Evolutionary conservation across 2,888 invertebrate species (phyloP), one percentile per base, ranked within the genome.

Genomic region (Drosophila villosipedis): DNA sequence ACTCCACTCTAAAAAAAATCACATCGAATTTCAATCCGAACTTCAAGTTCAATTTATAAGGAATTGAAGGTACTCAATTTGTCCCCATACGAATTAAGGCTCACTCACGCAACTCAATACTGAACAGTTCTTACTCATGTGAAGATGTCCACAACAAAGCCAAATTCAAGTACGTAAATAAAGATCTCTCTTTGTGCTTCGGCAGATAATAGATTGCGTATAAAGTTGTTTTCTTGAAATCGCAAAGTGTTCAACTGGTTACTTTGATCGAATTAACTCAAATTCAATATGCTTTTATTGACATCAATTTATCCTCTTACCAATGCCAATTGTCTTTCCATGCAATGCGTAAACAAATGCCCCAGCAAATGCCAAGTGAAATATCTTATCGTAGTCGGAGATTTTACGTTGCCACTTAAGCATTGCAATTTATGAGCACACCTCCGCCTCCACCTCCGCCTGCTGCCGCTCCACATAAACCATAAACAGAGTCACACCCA

Each of bases 391-490:
- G 64, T 55, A 70, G 60, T 71, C 81, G 64, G 35, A 53, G 78
- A 82, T 73, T 84, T 73, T 62, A 78, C 73, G 71, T 53, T 74
- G 70, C 78, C 76, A 49, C 78, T 87, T 84, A 84, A 78, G 78
- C 84, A 82, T 84, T 84, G 73, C 76, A 74, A 75, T 75, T 80
- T 80, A 62, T 66, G 60, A 43, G 37, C 53, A 49, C 52, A 25
- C 39, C 53, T 14, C 25, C 28, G n/a, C 37, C 53, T 14, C 25
- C 47, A 6, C 19, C n/a, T 30, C 37, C 30, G 6, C 19, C n/a
- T 30, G 37, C 37, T 22, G 7, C n/a, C 22, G 28, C 16, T 16
- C 22, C 16, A 30, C 10, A 3, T 31, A 31, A 31, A 7, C 4
- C 16, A 10, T 41, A 57, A 57, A 9, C 57, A n/a, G 43, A 37